Base-by-base conservation (phyloP, 2,888 invertebrate species). In the Pristionchus entomophagus region DNA sequence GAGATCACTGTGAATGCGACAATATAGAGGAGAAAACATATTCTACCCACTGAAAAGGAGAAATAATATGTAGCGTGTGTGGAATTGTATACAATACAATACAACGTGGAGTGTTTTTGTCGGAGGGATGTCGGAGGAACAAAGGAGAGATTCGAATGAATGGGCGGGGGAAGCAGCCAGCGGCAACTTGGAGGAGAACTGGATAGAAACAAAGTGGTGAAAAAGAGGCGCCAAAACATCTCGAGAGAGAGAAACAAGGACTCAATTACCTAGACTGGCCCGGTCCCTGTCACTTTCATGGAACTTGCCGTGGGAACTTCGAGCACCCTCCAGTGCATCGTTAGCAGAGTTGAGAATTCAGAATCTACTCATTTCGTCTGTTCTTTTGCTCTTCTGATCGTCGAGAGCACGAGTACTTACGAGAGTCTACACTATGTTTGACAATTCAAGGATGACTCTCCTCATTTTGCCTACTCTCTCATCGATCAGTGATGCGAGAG, bases 181-280 rank as follows among this genome's bases (percentile, higher is more conserved):
- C 69, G 38, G 69, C 69, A 35, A 35, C 69, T 69, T 69, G 17
- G 69, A 69, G 69, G 38, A n/a, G 69, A 69, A 41, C 69, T 62
- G 38, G 69, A 32, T 69, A 38, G 38, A 69, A 69, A 41, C 69
- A 69, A 22, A 69, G 38, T 69, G 35, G n/a, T n/a, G n/a, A n/a
- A 22, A 41, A 35, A 38, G 32, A 38, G 38, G 69, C 69, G 69
- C 38, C 22, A 69, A 69, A 69, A 69, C 69, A 69, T 69, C 69
- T 38, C 38, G 69, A n/a, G 69, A 69, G 22, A 38, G 19, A 38
- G 56, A 41, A 38, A 19, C 69, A 38, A 35, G 35, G n/a, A n/a
- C 38, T 69, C 69, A 69, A 38, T 69, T 69, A 35, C 69, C 69
- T 41, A 69, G 5, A n/a, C 62, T 62, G 32, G 62, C 12, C 29